Evolutionary conservation across 2,113 vertebrate genomes (phyloP), one percentile per base, ranked within the genome.

Genomic region (Sinocyclocheilus grahami): DNA sequence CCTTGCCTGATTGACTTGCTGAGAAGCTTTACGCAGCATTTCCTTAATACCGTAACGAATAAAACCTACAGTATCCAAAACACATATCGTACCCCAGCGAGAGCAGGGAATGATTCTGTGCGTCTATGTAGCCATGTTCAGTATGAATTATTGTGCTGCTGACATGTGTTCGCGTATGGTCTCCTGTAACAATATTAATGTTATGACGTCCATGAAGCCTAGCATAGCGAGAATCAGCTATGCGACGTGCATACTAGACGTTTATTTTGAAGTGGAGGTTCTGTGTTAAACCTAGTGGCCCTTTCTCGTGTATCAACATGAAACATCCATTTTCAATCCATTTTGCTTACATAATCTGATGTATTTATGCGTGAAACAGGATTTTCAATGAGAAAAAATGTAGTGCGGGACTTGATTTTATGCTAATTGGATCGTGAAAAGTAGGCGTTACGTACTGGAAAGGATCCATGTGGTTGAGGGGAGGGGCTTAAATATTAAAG

Each of bases 221-320:
- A 72, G 91, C 90, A 88, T 90, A 91, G 93, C 20, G 42, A 90
- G 88, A 90, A 89, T 88, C 87, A 90, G 92, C 91, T 91, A 91
- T 90, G 91, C 91, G 88, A 91, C 90, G 90, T 89, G 90, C 88
- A 94, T 92, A 92, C 93, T 91, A 72, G 71, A 85, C 60, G 77
- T 85, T 88, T 79, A 83, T 74, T 51, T 90, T 84, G 55, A 82
- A 84, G 75, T 93, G 82, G 89, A 87, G 85, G 90, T 88, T 85
- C 91, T 92, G 91, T 92, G 86, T 83, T 88, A 24, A 79, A 78
- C 81, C 30, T 30, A 65, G 58, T 63, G 11, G 51, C 51, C 51
- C 51, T 53, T 53, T 53, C 4, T 16, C 4, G 1, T 53, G 14
- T 53, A 16, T 53, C 51, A 18, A 37, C 37, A 27, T 76, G 22